Base-by-base conservation (phyloP, 2,797 vertebrate genomes). In the Epinephelus awoara region DNA sequence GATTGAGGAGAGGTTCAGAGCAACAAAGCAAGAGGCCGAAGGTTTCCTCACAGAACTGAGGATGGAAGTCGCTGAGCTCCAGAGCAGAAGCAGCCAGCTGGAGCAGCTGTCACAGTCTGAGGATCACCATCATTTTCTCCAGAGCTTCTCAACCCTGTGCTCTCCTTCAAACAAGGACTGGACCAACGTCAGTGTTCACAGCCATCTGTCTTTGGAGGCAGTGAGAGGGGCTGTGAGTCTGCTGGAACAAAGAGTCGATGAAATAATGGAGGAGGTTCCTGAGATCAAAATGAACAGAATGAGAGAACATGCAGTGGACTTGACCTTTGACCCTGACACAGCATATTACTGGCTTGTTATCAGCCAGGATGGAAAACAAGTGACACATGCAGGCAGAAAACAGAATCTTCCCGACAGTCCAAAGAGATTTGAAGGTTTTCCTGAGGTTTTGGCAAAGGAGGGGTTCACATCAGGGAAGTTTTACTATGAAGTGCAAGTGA, bases 401-500 rank as follows among this genome's bases (percentile, higher is more conserved):
- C 57, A 51, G 5, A 11, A 29, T 10, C n/a, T 63, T 58, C 57
- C 71, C 8, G 0, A 47, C 6, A 61, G 46, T 71, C 59, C 67
- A 62, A 78, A 86, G 40, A 72, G 82, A 61, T 76, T 75, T 69
- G 2, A 55, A 13, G 1, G n/a, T n/a, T n/a, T n/a, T n/a, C n/a
- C n/a, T n/a, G n/a, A 74, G 0, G 50, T 82, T 47, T 67, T 87
- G 40, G 40, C 67, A 57, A 82, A 77, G 42, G 83, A 89, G 47
- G 85, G 80, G 0, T 87, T 89, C 66, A 72, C 63, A 42, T 12
- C 50, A 47, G 80, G 80, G 42, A 72, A 61, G 68, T 83, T 75
- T 85, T 85, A 85, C 69, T 87, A 59, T 67, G 85, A 89, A 42
- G 75, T 87, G 9, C 75, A 82, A 38, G 83, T 89, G 38, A 62